Percentiles rank a stretch among this genome's conserved stretches.
These are phyloP conservation scores for Amblyteles armatorius DNA, from an alignment of 2,888 invertebrate genomes.

Conservation along the genomic window DNA sequence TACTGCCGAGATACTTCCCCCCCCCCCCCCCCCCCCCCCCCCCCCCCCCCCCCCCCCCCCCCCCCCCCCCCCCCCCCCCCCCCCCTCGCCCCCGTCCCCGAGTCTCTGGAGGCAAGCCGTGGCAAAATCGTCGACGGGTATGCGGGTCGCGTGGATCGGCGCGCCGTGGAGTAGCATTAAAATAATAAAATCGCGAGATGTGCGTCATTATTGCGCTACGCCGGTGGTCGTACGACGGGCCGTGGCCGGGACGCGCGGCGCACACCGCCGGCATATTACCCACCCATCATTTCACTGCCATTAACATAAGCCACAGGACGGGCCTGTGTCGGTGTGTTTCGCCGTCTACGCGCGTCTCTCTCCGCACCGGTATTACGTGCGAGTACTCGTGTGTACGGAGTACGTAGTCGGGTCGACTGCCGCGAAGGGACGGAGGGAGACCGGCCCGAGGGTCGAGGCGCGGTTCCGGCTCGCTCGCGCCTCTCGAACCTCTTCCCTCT, in stretches of 20 bases:
- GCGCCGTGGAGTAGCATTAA: constrained; percentile 77
- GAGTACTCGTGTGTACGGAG: neutral
- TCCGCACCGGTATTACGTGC: neutral
- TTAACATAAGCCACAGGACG: constrained; percentile 74
- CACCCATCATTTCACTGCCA: constrained; percentile 76
- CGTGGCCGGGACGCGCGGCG: constrained; percentile 43
- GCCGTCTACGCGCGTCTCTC: constrained; percentile 16
- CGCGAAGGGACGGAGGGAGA: neutral
- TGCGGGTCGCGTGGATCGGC: constrained; percentile 80
- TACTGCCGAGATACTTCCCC: neutral
- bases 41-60: neutral
- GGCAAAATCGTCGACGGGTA: constrained; percentile 73
- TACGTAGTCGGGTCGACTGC: neutral
- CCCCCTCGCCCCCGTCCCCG: neutral
- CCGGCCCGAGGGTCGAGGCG: neutral
- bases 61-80: neutral
- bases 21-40: neutral
- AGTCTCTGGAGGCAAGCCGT: constrained; percentile 22
- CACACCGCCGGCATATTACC: constrained; percentile 76
- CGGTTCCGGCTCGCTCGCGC: constrained; percentile 19
- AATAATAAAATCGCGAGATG: constrained; percentile 82
- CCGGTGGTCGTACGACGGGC: constrained; percentile 75
- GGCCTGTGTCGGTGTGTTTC: constrained; percentile 48
- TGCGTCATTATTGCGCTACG: constrained; percentile 82
- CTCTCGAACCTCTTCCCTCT: constrained; percentile 4